Conservation (phyloP, 2,888 invertebrate genomes). For the Nasonia oneida region DNA sequence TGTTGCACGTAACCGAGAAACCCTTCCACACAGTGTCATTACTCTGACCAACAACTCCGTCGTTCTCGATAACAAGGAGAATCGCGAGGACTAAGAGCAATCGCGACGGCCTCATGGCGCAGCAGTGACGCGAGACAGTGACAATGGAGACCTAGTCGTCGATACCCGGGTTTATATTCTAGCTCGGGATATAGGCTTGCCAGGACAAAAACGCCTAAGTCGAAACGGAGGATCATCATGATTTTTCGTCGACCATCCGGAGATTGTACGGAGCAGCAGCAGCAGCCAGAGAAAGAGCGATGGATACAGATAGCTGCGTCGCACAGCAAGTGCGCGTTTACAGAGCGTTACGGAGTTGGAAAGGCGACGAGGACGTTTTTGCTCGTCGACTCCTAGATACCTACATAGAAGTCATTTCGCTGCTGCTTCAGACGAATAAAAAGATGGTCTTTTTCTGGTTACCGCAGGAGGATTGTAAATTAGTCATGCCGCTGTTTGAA, state of each 20-base stretch:
- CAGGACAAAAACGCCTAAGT: slow-evolving; percentile 29
- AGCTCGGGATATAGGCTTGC: slow-evolving; percentile 30
- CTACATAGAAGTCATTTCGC: slow-evolving; percentile 48
- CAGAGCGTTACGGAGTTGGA: slow-evolving; percentile 74
- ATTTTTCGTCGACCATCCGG: slow-evolving; percentile 66
- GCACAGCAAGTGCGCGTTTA: slow-evolving; percentile 65
- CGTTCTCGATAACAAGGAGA: slow-evolving; percentile 58
- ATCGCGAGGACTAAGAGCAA: slow-evolving; percentile 50
- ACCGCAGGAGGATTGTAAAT: background rate
- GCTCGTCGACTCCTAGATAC: slow-evolving; percentile 53
- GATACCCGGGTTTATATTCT: slow-evolving; percentile 52
- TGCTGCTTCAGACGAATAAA: background rate
- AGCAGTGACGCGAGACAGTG: slow-evolving; percentile 40
- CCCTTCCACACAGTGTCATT: slow-evolving; percentile 66
- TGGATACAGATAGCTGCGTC: background rate
- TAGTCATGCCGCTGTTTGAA: background rate
- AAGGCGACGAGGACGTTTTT: slow-evolving; percentile 51
- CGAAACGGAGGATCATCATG: slow-evolving; percentile 45
- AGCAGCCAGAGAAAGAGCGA: slow-evolving; percentile 5
- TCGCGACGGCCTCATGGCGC: slow-evolving; percentile 60
- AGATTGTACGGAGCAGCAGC: background rate
- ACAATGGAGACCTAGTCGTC: slow-evolving; percentile 45
- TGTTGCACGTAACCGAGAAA: slow-evolving; percentile 68
- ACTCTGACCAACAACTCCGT: slow-evolving; percentile 60
- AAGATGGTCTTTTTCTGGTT: slow-evolving; percentile 9